phyloP scores from a whole-genome alignment of 2,797 vertebrate species.

The Dicrostonyx torquatus region DNA sequence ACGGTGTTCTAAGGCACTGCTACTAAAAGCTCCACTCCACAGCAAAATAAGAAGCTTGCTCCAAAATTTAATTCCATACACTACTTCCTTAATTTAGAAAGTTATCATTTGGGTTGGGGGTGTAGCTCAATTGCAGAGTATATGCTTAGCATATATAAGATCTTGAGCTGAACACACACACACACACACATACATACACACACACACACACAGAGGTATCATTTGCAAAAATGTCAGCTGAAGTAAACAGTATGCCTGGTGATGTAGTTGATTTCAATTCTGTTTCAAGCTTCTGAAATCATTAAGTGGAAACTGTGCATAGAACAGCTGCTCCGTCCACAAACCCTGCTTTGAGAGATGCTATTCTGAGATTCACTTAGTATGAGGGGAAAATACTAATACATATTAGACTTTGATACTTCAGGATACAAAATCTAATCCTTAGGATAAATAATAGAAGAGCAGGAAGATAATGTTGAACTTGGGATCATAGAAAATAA shows the following conservation, averaged over 20 bases:
- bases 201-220: not conserved
- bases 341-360: not conserved
- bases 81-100: not conserved
- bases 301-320: not conserved
- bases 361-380: not conserved
- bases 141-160: not conserved
- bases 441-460: conserved; percentile 28
- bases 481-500: conserved; percentile 37
- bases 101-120: not conserved
- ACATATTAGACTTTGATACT: conserved; percentile 23
- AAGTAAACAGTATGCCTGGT: not conserved
- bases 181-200: not conserved
- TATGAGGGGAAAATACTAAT: conserved; percentile 10
- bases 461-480: conserved; percentile 51
- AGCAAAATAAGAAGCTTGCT: not conserved
- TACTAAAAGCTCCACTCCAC: not conserved
- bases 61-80: not conserved
- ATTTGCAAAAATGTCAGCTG: conserved; percentile 23
- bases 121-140: not conserved
- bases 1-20: not conserved
- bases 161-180: not conserved
- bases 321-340: not conserved
- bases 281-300: not conserved
- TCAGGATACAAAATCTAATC: not conserved
- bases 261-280: not conserved